phyloP scores from a whole-genome alignment of 2,113 vertebrate genomes.

The Pelecanoides urinatrix region DNA sequence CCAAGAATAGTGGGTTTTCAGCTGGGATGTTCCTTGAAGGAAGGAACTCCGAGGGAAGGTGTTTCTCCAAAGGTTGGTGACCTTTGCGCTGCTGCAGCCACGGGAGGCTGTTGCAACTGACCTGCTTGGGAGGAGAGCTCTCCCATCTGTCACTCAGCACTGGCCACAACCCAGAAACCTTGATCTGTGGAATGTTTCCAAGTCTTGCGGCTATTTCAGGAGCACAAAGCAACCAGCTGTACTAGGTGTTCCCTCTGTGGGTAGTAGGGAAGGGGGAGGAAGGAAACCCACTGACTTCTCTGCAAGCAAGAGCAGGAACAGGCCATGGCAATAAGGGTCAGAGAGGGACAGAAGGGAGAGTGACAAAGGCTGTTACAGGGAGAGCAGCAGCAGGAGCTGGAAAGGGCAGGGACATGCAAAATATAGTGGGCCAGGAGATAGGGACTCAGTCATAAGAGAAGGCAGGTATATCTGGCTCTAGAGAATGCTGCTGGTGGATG shows the following conservation, averaged over 20 bases:
- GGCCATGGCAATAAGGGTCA: neutral
- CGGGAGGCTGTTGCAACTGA: neutral
- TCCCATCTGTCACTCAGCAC: neutral
- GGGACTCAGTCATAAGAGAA: neutral
- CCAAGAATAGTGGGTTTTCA: neutral
- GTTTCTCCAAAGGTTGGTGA: neutral
- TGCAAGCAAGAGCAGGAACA: neutral
- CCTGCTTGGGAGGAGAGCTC: neutral
- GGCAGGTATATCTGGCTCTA: neutral
- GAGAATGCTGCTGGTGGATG: neutral
- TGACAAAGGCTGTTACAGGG: neutral
- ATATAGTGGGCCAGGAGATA: neutral
- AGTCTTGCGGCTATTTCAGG: neutral
- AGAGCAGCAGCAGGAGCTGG: neutral
- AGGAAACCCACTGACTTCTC: neutral
- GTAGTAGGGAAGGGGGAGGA: neutral
- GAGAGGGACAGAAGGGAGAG: neutral
- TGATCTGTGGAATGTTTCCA: neutral
- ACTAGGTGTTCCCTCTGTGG: constrained; percentile 27
- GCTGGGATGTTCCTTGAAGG: neutral
- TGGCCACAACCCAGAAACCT: neutral
- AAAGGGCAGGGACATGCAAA: neutral
- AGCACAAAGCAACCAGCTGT: neutral
- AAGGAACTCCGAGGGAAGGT: neutral
- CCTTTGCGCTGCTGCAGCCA: neutral